These are phyloP conservation scores for Dexiosoma caninum DNA, from an alignment of 2,888 invertebrate species.

Conservation along the genomic window DNA sequence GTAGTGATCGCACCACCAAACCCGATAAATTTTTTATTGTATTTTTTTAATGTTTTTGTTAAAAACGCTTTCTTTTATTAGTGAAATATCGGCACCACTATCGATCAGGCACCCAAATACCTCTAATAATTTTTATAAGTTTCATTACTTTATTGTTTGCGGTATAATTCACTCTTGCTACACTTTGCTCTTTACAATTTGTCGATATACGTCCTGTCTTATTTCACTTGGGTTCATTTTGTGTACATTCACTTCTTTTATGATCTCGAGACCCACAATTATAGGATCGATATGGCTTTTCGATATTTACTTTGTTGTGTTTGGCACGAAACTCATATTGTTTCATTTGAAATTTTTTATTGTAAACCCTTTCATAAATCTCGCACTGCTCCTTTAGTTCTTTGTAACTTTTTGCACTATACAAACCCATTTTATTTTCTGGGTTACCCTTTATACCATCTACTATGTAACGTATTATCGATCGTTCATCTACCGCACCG, in stretches of 20 bases:
- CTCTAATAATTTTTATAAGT: background rate
- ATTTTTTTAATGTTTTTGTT: slow-evolving; percentile 1
- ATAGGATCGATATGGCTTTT: background rate
- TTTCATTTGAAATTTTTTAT: background rate
- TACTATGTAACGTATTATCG: slow-evolving; percentile 34
- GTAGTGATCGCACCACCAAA: slow-evolving; percentile 8
- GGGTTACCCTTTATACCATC: slow-evolving; percentile 38
- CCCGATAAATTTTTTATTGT: background rate
- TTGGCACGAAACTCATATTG: background rate
- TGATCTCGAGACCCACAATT: slow-evolving; percentile 4
- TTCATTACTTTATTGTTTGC: slow-evolving; percentile 9
- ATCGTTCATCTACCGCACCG: slow-evolving; percentile 37
- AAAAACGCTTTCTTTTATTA: slow-evolving; percentile 9
- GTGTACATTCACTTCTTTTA: slow-evolving; percentile 1
- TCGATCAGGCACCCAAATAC: slow-evolving; percentile 20
- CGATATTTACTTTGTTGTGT: background rate
- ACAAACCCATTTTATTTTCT: slow-evolving; percentile 27
- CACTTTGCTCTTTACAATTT: slow-evolving; percentile 11
- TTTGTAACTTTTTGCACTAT: slow-evolving; percentile 16
- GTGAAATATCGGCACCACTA: slow-evolving; percentile 31
- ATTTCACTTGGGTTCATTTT: slow-evolving; percentile 3
- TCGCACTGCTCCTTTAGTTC: slow-evolving; percentile 24
- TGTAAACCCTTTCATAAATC: slow-evolving; percentile 3
- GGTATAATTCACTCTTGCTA: slow-evolving; percentile 7
- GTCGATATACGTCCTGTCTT: slow-evolving; percentile 27